Evolutionary conservation across 2,888 invertebrate genomes (phyloP).

Genomic region (Portevinia maculata): DNA sequence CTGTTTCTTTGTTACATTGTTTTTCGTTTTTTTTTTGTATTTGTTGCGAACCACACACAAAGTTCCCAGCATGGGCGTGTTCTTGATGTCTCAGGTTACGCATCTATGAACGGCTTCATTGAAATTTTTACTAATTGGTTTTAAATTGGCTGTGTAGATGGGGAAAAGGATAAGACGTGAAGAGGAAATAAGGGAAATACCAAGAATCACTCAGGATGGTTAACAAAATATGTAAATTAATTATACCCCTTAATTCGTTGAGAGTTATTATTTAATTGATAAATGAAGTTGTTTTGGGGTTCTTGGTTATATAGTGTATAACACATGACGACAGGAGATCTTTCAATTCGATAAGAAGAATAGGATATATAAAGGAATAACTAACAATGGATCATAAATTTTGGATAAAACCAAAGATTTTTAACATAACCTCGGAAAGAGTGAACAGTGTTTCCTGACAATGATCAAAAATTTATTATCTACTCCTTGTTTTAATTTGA

Average conservation of each 20-base stretch:
- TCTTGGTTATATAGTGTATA: constrained; percentile 24
- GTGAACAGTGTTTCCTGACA: neutral
- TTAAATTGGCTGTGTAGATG: constrained; percentile 73
- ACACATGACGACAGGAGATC: constrained; percentile 36
- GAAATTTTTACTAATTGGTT: constrained; percentile 74
- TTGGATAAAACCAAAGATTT: neutral
- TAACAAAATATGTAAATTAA: constrained; percentile 73
- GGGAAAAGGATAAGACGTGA: constrained; percentile 69
- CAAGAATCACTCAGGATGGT: constrained; percentile 69
- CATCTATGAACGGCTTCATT: constrained; percentile 74
- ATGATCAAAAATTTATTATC: neutral
- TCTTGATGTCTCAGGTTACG: constrained; percentile 70
- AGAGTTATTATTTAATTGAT: constrained; percentile 72
- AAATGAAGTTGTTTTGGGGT: constrained; percentile 65
- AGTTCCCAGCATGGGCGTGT: constrained; percentile 72
- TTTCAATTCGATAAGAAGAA: constrained; percentile 29
- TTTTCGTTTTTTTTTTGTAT: neutral
- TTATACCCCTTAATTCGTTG: constrained; percentile 68
- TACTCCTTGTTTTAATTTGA: neutral
- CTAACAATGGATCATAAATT: constrained; percentile 10
- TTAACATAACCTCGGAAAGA: constrained; percentile 6
- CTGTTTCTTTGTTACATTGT: constrained; percentile 63
- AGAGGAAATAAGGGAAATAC: constrained; percentile 61
- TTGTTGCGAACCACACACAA: constrained; percentile 71
- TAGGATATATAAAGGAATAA: neutral